Evolutionary conservation across 2,888 invertebrate species (phyloP), one percentile per base, ranked within the genome.

Genomic region (Salpingus planirostris): DNA sequence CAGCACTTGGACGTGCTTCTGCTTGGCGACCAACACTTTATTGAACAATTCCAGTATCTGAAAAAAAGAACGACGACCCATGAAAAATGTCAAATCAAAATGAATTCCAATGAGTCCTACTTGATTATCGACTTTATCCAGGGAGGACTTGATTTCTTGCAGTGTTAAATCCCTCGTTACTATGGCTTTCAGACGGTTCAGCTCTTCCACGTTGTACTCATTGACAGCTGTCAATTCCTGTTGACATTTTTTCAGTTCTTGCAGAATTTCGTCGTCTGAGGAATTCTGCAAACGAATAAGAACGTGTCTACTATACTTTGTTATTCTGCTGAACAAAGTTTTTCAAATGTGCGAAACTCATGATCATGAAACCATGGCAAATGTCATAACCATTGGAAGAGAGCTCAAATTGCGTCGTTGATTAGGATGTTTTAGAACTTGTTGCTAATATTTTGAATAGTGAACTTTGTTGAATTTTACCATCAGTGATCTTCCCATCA

Each of bases 211-310:
- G 59, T 95, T 95, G 56, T 89, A 86, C 62, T 79, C 78, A 43
- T 87, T 78, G 4, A 89, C 74, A 12, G 78, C 76, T 28, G 74
- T 71, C 11, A 89, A 64, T 63, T 92, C 90, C 35, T 83, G 77
- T 53, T 90, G 87, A 47, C 91, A 89, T 51, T 84, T 78, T 54
- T 86, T 85, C 8, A 95, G 83, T 68, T 93, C 93, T 6, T 75
- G 68, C 42, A 90, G 67, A 51, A 95, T 86, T 64, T 93, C 93
- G 66, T 91, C 90, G 52, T 88, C 84, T 2, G 83, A 78, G 29
- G 74, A 71, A 40, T 40, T 51, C 50, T 54, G 29, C 29, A 45
- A 47, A 12, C n/a, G n/a, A n/a, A n/a, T n/a, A n/a, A n/a, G n/a
- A n/a, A n/a, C n/a, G n/a, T n/a, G n/a, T n/a, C n/a, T n/a, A n/a